Evolutionary conservation across 2,888 invertebrate genomes (phyloP), one percentile per base, ranked within the genome.

Genomic region (Drosophila pegasa): DNA sequence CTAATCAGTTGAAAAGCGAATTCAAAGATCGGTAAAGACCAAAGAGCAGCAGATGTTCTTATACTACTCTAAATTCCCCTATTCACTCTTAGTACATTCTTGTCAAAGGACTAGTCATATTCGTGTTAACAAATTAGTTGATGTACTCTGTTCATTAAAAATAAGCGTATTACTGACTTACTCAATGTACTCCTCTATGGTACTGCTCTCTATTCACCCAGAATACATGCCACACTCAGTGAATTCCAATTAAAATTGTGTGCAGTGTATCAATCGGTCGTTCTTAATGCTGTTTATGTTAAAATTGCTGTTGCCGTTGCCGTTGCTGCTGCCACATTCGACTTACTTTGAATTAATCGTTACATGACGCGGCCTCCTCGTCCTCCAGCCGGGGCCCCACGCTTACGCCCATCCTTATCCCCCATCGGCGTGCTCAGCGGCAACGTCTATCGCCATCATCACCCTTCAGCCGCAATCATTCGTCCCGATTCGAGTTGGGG

Each of bases 321-420:
- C 57, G 45, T 38, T 22, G 25, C 25, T 25, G 41, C 45, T 64
- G 45, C 43, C 37, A 22, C 43, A 63, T 48, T 33, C 33, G 31
- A 31, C 20, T 48, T 52, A 63, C 68, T 29, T 73, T 64, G 68
- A 64, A 72, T 75, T 69, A 76, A 75, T 76, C 76, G 68, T 64
- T 61, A 76, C 63, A 72, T 76, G 73, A 72, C 69, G 75, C 58
- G 76, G 62, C 69, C 64, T 12, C 58, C 43, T 52, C 31, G 14
- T 48, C 18, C 47, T 20, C 27, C 40, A 35, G 40, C 41, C 12
- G 35, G 20, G 29, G 20, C 40, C 12, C 4, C 31, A 27, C 8
- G 5, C n/a, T 8, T 31, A 22, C 14, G 33, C 8, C 37, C 55
- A 48, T 16, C 5, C 27, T 10, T 27, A 16, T 16, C 45, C 50